Evolutionary conservation across 2,113 vertebrate genomes (phyloP).

Genomic region (Barnardius zonarius): DNA sequence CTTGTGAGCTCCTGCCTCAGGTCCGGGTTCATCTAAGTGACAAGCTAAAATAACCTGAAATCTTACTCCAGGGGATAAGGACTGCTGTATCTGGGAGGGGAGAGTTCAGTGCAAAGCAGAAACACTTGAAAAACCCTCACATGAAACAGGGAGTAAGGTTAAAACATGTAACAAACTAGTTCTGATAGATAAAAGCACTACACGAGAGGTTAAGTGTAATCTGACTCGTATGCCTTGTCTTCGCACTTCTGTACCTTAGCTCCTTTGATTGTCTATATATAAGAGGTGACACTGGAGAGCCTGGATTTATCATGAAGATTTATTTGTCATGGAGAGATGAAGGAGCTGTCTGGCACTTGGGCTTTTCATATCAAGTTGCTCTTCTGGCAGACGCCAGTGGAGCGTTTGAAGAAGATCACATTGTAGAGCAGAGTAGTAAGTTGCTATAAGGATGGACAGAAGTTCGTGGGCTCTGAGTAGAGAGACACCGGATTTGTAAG

Average conservation of each 20-base stretch:
- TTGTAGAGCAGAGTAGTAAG: background rate
- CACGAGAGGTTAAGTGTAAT: background rate
- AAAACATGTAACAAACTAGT: background rate
- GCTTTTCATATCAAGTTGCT: background rate
- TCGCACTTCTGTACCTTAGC: background rate
- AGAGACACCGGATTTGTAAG: background rate
- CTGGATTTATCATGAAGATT: slow-evolving; percentile 20
- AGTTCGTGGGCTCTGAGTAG: background rate
- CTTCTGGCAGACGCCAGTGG: background rate
- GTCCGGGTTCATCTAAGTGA: background rate
- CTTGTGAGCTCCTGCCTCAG: background rate
- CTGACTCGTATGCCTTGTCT: background rate
- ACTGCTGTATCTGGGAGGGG: background rate
- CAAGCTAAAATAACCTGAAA: background rate
- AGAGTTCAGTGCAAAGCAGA: background rate
- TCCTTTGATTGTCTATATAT: slow-evolving; percentile 44
- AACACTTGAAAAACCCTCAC: background rate
- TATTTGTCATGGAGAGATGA: slow-evolving; percentile 15
- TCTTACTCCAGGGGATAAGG: background rate
- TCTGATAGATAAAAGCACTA: background rate
- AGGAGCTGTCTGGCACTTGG: slow-evolving; percentile 16
- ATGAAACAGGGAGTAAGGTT: background rate
- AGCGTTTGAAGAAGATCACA: background rate
- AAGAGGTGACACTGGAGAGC: slow-evolving; percentile 43
- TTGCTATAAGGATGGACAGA: slow-evolving; percentile 16